phyloP scores from a whole-genome alignment of 1,140 invertebrate genomes.

The Vanessa tameamea region DNA sequence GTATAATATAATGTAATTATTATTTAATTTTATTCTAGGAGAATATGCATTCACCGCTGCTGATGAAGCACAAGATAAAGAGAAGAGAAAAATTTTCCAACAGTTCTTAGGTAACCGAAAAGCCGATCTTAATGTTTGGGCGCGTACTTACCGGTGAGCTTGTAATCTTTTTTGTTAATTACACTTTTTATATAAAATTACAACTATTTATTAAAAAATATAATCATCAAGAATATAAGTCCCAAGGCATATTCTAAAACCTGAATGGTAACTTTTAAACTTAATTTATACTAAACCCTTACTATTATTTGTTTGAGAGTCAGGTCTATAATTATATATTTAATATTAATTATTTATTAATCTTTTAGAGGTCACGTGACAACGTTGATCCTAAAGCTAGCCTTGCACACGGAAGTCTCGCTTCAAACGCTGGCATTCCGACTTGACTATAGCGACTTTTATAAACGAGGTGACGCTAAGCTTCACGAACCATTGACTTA shows the following conservation, averaged over 20 bases:
- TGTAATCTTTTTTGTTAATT: too few relatives aligned
- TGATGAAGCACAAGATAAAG: conserved; percentile 81
- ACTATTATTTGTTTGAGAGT: too few relatives aligned
- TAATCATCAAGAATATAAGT: not conserved
- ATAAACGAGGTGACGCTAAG: conserved; percentile 88
- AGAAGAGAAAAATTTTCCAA: conserved; percentile 83
- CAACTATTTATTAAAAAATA: not conserved
- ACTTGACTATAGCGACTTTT: conserved; percentile 95
- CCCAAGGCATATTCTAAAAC: too few relatives aligned
- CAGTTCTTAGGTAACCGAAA: conserved; percentile 83
- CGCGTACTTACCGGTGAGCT: conserved; percentile 82
- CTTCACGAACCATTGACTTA: conserved; percentile 89
- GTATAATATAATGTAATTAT: not conserved
- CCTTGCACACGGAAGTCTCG: conserved; percentile 87
- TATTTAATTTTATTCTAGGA: conserved; percentile 76
- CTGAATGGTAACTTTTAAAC: too few relatives aligned
- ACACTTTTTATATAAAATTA: not conserved
- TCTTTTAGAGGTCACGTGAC: conserved; percentile 85
- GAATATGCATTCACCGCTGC: conserved; percentile 82
- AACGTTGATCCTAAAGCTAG: conserved; percentile 90
- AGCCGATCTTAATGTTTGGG: conserved; percentile 84
- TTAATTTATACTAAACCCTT: too few relatives aligned
- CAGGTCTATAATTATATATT: too few relatives aligned
- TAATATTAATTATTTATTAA: not conserved
- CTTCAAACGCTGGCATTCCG: conserved; percentile 93